phyloP scores from a whole-genome alignment of 2,113 vertebrate species.

The Aegithalos caudatus region DNA sequence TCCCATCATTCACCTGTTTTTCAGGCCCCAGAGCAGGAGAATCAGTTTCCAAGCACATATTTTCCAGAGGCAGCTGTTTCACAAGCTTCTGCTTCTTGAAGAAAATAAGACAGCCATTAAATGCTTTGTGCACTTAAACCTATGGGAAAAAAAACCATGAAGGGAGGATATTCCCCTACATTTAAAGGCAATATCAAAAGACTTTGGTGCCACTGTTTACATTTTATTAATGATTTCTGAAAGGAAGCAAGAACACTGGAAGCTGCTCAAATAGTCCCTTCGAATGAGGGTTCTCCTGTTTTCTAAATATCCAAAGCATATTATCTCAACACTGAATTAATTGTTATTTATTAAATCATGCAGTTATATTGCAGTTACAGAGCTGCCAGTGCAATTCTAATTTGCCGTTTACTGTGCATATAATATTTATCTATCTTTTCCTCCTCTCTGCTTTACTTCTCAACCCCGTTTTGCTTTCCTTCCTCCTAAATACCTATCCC shows the following conservation, averaged over 20 bases:
- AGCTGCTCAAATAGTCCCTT: background rate
- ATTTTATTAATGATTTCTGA: background rate
- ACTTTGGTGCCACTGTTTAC: background rate
- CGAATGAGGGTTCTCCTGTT: background rate
- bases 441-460: background rate
- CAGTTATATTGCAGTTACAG: background rate
- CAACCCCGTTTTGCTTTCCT: background rate
- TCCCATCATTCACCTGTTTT: slow-evolving; percentile 81
- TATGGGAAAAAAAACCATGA: background rate
- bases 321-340: background rate
- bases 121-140: background rate
- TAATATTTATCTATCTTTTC: background rate
- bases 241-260: background rate
- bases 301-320: background rate
- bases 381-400: background rate
- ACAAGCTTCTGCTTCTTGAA: slow-evolving; percentile 97
- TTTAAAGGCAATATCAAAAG: background rate
- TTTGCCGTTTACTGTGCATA: background rate
- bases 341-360: background rate
- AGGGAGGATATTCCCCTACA: background rate
- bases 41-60: slow-evolving; percentile 93
- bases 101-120: slow-evolving; percentile 57
- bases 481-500: background rate
- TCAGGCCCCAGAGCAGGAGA: slow-evolving; percentile 91
- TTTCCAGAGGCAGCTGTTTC: slow-evolving; percentile 89